Evolutionary conservation across 2,888 invertebrate species (phyloP).

Genomic region (Caenorhabditis japonica): DNA sequence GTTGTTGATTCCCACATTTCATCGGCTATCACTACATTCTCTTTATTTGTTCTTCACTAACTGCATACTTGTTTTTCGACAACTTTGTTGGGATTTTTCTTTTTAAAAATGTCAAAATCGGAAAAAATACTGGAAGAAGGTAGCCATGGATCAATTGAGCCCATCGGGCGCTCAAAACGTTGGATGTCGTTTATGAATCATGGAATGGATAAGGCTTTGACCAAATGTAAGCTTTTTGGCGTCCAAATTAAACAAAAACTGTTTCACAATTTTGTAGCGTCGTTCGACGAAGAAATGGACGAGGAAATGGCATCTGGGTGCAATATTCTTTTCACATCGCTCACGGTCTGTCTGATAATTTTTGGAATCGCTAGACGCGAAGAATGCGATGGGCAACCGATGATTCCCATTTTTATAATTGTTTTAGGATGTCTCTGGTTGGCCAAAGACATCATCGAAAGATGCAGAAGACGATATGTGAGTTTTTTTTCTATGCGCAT

Average conservation of each 20-base stretch:
- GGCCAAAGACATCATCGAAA: constrained; percentile 25
- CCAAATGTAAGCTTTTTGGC: constrained; percentile 5
- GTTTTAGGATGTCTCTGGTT: constrained; percentile 34
- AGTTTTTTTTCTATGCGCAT: constrained; percentile 9
- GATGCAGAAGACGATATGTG: constrained; percentile 28
- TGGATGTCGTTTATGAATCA: not conserved
- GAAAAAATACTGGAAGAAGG: constrained; percentile 10
- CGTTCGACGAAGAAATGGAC: constrained; percentile 41
- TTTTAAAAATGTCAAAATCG: constrained; percentile 8
- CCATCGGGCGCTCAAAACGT: not conserved
- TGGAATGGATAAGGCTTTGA: constrained; percentile 15
- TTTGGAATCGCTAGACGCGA: constrained; percentile 31
- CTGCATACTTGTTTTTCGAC: not conserved
- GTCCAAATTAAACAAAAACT: not conserved
- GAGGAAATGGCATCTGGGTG: constrained; percentile 33
- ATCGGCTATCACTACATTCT: not conserved
- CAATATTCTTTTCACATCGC: constrained; percentile 35
- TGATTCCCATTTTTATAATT: constrained; percentile 45
- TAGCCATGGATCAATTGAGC: constrained; percentile 8
- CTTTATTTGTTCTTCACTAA: not conserved
- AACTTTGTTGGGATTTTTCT: not conserved
- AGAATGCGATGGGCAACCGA: constrained; percentile 45
- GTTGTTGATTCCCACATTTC: not conserved
- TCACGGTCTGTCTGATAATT: constrained; percentile 32
- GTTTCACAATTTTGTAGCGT: constrained; percentile 16